Evolutionary conservation across 2,888 invertebrate species (phyloP), one percentile per base, ranked within the genome.

Genomic region (Hydrotaea diabolus): DNA sequence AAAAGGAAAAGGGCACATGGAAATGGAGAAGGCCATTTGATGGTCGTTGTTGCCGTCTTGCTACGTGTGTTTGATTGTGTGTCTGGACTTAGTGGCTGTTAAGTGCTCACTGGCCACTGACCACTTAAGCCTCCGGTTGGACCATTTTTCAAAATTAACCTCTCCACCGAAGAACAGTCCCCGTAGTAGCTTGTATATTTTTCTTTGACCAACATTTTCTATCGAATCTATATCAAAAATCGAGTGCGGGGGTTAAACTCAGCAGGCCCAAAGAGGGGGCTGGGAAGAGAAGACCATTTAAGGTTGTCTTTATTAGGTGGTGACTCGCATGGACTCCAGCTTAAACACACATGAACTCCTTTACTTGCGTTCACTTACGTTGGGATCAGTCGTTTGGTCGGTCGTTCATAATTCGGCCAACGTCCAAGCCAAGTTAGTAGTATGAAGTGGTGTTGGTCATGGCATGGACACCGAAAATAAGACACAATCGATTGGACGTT

Each of bases 11-110:
- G 79, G 71, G 62, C 23, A 75, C 26, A 71, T 72, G n/a, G 69
- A 39, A 43, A 21, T 53, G 62, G 21, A 80, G 76, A 83, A 83
- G 80, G 83, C 80, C 80, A 77, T 73, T 83, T 83, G 80, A 83
- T 72, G 80, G 72, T 21, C 80, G 64, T 74, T 77, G 31, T 31
- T 31, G 21, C 15, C 3, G 49, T 49, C n/a, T 43, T 36, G 36
- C 36, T n/a, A n/a, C 8, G 39, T 39, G 7, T 39, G n/a, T 23
- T 3, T 73, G 23, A 15, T 1, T 49, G 2, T 71, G 46, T 46
- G 36, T 59, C 36, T 78, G 57, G 17, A 15, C 19, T 43, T 21
- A 39, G 15, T 2, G 55, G 31, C 23, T 64, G 69, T 69, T 59
- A 31, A 31, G 31, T 31, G 31, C 8, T 11, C 46, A 39, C 66